phyloP scores from a whole-genome alignment of 2,888 invertebrate genomes.

The Griposia aprilina region DNA sequence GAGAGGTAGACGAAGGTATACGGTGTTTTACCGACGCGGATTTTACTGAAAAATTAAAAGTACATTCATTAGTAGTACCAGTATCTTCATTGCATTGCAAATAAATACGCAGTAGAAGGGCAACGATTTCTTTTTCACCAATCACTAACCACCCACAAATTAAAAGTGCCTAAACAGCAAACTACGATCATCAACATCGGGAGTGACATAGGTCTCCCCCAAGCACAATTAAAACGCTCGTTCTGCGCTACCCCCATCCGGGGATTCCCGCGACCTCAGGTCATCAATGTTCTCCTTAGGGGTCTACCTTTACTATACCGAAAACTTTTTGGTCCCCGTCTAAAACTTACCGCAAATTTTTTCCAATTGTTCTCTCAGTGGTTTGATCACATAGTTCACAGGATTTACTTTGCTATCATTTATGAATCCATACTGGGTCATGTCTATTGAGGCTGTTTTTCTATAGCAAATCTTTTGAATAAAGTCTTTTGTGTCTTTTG shows the following conservation, averaged over 20 bases:
- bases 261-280: background rate
- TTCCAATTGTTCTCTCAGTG: conserved; percentile 70
- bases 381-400: conserved; percentile 69
- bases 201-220: background rate
- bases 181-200: background rate
- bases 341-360: conserved; percentile 70
- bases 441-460: conserved; percentile 76
- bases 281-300: background rate
- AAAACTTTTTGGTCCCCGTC: background rate
- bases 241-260: background rate
- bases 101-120: background rate
- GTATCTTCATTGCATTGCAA: background rate
- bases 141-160: background rate
- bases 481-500: conserved; percentile 73
- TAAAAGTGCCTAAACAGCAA: background rate
- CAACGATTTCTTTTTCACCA: background rate
- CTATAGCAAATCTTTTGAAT: conserved; percentile 78
- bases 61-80: background rate
- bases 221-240: background rate
- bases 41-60: conserved; percentile 21
- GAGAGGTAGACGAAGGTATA: background rate
- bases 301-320: background rate
- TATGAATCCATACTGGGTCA: conserved; percentile 79
- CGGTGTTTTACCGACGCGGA: background rate
- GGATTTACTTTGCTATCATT: conserved; percentile 71